phyloP scores from a whole-genome alignment of 2,888 invertebrate genomes.

The Lithodes maja region DNA sequence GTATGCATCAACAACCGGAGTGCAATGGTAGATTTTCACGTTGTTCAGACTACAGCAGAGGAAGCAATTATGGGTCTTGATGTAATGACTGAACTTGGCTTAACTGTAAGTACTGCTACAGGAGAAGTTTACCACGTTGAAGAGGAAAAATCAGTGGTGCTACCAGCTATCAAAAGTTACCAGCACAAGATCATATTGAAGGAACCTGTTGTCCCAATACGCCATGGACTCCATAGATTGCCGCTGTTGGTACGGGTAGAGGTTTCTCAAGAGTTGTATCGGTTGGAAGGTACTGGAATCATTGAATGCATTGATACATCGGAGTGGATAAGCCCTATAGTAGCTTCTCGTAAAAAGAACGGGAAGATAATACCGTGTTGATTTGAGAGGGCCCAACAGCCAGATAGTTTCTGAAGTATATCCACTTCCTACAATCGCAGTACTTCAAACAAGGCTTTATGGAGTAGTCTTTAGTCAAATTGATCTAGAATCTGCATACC shows the following conservation, averaged over 20 bases:
- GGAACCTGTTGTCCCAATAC: not conserved
- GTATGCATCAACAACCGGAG: slow-evolving; percentile 1
- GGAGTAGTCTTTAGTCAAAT: too few species aligned
- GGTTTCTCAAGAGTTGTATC: not conserved
- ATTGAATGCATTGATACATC: slow-evolving; percentile 1
- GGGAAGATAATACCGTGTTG: too few species aligned
- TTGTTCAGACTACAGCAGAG: not conserved
- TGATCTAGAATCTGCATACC: too few species aligned
- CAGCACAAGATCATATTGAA: slow-evolving; percentile 16
- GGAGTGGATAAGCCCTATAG: slow-evolving; percentile 13
- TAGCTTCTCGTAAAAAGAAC: slow-evolving; percentile 3
- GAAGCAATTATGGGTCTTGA: slow-evolving; percentile 20
- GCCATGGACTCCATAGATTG: not conserved
- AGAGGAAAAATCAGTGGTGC: not conserved
- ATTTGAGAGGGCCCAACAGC: too few species aligned
- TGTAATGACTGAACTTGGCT: slow-evolving; percentile 3
- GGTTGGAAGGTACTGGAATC: not conserved
- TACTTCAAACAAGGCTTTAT: too few species aligned
- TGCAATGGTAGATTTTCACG: not conserved
- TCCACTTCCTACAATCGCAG: too few species aligned
- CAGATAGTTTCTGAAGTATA: too few species aligned
- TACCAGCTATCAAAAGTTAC: slow-evolving; percentile 6
- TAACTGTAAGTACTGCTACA: slow-evolving; percentile 4
- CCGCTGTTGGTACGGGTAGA: slow-evolving; percentile 1
- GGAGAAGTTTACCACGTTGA: not conserved